Conservation (phyloP, 2,797 vertebrate genomes). For the Psittacula derbiana region DNA sequence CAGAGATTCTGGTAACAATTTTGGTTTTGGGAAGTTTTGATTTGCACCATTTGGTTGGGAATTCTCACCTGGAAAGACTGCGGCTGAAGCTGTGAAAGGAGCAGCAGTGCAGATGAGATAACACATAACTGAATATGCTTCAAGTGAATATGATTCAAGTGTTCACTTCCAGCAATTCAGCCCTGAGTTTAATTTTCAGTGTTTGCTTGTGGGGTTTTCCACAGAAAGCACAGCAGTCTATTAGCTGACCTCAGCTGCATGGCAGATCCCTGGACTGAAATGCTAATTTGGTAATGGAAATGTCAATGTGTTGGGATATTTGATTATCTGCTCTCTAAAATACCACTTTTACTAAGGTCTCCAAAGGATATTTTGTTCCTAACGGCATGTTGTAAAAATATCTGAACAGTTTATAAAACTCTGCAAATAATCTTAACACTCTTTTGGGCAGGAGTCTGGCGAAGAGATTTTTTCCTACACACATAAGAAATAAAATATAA, state of each 20-base stretch:
- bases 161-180: neutral
- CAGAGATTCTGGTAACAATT: neutral
- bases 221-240: neutral
- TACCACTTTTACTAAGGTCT: neutral
- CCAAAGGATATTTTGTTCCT: neutral
- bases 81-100: neutral
- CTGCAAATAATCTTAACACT: neutral
- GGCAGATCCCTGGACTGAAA: neutral
- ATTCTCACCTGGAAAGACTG: neutral
- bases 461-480: neutral
- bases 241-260: neutral
- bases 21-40: neutral
- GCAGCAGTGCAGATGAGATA: neutral
- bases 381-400: neutral
- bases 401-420: neutral
- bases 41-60: neutral
- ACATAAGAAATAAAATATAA: neutral
- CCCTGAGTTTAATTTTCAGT: neutral
- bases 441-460: neutral
- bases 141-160: neutral
- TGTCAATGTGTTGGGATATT: neutral
- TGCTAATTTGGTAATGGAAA: neutral
- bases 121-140: neutral
- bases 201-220: neutral
- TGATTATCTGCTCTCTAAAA: neutral